Base-by-base conservation (phyloP, 2,888 invertebrate species). In the Peribatodes rhomboidaria region DNA sequence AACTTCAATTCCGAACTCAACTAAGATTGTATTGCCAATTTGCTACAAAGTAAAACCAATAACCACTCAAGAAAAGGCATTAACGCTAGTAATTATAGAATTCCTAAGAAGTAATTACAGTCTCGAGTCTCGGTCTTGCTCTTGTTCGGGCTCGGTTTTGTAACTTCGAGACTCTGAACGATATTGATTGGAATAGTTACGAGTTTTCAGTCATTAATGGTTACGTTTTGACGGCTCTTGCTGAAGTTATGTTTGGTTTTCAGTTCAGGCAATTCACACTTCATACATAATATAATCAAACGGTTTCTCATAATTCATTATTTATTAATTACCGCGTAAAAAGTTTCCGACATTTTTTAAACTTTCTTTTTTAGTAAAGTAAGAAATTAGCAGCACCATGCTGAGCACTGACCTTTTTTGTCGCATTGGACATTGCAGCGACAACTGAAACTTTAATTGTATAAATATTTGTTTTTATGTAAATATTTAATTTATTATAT, bases 141-240 rank as follows among this genome's bases (percentile, higher is more conserved):
- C 54, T 18, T 31, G 6, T 13, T 27, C 18, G 56, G 33, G n/a
- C n/a, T 39, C 33, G 8, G 50, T 35, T 3, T 41, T 55, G 31
- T 31, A 39, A 47, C 46, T 61, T 61, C 37, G 20, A 13, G 20
- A 44, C 49, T 46, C n/a, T 20, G 56, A 55, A n/a, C 42, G 55
- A n/a, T 61, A 56, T 56, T 56, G 61, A 56, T 61, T 61, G 61
- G 27, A 53, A 60, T 60, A 44, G 55, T 55, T 55, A 6, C 16
- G 16, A 41, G 54, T 47, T 50, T 50, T 41, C 16, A 44, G 50
- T 42, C 31, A 16, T 61, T 56, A 42, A 8, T 16, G n/a, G 47
- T 47, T 47, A 14, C 16, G 6, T n/a, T 42, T 53, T 60, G 52
- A 46, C 54, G 39, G 46, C 9, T 53, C 35, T 2, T 44, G 46